Evolutionary conservation across 1,140 invertebrate species (phyloP).

Genomic region (Rhagoletis zephyria): DNA sequence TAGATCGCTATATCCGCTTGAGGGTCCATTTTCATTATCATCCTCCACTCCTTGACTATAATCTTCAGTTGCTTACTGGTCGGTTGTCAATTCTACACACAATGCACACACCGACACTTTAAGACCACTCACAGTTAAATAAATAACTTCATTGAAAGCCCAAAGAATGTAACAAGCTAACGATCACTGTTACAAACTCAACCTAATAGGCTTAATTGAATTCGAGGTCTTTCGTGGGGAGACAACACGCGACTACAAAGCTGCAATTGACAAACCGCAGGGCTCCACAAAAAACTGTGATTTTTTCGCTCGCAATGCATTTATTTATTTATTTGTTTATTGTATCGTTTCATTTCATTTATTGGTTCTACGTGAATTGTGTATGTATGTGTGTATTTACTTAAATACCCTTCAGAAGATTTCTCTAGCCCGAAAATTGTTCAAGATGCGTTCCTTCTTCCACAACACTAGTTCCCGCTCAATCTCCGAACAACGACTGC

Average conservation of each 20-base stretch:
- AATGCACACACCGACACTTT: neutral
- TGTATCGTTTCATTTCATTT: conserved; percentile 14
- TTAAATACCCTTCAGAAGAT: too few relatives aligned
- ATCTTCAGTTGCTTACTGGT: neutral
- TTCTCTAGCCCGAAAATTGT: too few relatives aligned
- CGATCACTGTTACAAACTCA: conserved; percentile 26
- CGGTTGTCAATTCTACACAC: too few relatives aligned
- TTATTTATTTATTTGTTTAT: conserved; percentile 40
- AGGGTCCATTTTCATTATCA: neutral
- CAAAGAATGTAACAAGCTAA: neutral
- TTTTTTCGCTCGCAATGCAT: conserved; percentile 34
- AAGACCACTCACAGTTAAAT: neutral
- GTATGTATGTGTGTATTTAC: too few relatives aligned
- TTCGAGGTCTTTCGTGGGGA: conserved; percentile 15
- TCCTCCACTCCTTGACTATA: neutral
- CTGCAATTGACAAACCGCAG: neutral
- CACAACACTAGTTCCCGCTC: too few relatives aligned
- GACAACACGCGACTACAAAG: neutral
- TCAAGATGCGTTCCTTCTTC: too few relatives aligned
- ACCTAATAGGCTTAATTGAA: conserved; percentile 51
- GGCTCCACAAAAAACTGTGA: neutral
- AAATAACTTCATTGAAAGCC: conserved; percentile 24
- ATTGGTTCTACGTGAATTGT: neutral
- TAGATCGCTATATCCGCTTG: too few relatives aligned
- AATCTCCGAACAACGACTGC: too few relatives aligned